Percentiles rank a stretch among this genome's conserved stretches.
Evolutionary conservation across 2,888 invertebrate genomes (phyloP).

Genomic region (Callinectes sapidus): DNA sequence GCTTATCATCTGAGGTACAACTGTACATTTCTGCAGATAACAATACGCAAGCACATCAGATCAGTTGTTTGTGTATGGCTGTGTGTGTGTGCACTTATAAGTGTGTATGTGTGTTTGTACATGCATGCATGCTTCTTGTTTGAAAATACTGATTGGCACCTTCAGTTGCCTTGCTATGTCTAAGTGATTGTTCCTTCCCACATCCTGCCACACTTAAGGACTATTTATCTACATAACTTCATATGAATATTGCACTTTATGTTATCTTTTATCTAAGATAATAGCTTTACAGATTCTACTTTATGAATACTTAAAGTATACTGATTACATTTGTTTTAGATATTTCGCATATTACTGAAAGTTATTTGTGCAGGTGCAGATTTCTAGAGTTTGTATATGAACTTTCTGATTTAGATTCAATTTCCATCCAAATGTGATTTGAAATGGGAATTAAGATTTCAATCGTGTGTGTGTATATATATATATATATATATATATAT

Average conservation of each 20-base stretch:
- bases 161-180: not conserved
- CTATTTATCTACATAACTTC: not conserved
- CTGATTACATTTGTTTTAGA: not conserved
- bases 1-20: not conserved
- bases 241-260: not conserved
- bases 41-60: not conserved
- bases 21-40: not conserved
- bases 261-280: not conserved
- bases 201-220: not conserved
- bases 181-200: not conserved
- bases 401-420: not conserved
- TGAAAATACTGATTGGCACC: not conserved
- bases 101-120: not conserved
- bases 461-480: no score
- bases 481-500: no score
- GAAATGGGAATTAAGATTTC: not conserved
- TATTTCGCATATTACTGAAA: not conserved
- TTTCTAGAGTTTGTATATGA: not conserved
- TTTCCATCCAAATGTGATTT: conserved; percentile 3
- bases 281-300: not conserved
- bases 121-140: not conserved
- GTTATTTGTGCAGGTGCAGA: not conserved
- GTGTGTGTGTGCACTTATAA: not conserved
- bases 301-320: not conserved
- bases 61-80: not conserved